Evolutionary conservation across 2,888 invertebrate species (phyloP).

Genomic region (Drosophila nr. fundita): DNA sequence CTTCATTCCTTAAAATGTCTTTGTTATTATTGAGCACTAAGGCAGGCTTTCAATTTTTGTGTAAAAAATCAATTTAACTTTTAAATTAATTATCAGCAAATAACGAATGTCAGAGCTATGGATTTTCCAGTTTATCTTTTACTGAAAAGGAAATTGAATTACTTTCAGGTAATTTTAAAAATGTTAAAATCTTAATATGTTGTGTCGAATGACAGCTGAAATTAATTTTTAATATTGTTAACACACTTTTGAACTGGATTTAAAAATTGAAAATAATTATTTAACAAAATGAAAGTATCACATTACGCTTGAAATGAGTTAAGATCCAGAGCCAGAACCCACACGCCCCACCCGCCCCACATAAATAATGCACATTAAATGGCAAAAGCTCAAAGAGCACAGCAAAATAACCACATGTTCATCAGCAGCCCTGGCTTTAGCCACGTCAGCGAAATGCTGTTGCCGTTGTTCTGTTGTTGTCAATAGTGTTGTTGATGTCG

Average conservation of each 20-base stretch:
- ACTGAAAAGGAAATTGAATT: neutral
- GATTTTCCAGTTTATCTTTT: neutral
- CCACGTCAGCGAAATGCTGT: conserved; percentile 17
- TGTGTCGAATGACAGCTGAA: conserved; percentile 14
- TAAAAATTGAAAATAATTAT: conserved; percentile 39
- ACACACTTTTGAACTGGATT: conserved; percentile 31
- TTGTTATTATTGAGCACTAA: neutral
- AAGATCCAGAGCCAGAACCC: conserved; percentile 4
- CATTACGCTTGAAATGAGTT: conserved; percentile 30
- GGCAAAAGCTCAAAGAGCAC: conserved; percentile 40
- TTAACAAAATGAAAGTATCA: conserved; percentile 15
- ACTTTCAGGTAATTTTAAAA: neutral
- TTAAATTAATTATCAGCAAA: neutral
- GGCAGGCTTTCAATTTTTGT: neutral
- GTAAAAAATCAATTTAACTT: neutral
- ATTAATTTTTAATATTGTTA: conserved; percentile 30
- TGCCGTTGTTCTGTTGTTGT: conserved; percentile 32
- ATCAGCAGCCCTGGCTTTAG: conserved; percentile 54
- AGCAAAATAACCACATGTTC: conserved; percentile 64
- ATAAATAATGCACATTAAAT: conserved; percentile 38
- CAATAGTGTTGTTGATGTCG: conserved; percentile 20
- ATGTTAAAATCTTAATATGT: neutral
- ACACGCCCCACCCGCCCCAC: conserved; percentile 1
- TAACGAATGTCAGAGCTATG: neutral
- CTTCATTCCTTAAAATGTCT: neutral